Evolutionary conservation across 2,797 vertebrate genomes (phyloP).

Genomic region (Ptychobarbus kaznakovi): DNA sequence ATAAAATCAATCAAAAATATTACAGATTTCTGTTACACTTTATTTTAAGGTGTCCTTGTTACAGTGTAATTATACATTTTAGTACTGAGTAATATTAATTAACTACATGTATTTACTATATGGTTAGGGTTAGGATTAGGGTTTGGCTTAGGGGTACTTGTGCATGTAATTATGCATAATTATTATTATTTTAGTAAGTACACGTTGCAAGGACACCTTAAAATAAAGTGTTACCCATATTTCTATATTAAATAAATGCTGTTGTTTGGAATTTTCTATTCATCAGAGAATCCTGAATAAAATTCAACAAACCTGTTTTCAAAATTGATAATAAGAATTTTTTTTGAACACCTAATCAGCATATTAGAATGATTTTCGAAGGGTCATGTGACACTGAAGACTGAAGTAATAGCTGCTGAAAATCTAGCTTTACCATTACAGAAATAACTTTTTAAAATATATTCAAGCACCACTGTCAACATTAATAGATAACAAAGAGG

Average conservation of each 20-base stretch:
- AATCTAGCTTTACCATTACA: neutral
- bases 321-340: too few relatives aligned
- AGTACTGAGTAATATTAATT: neutral
- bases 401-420: neutral
- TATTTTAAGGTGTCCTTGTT: neutral
- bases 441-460: neutral
- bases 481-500: slow-evolving; percentile 8
- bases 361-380: neutral
- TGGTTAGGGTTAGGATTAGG: neutral
- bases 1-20: neutral
- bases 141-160: neutral
- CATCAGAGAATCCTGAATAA: neutral
- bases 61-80: neutral
- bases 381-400: neutral
- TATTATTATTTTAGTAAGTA: neutral
- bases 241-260: neutral
- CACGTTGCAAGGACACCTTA: neutral
- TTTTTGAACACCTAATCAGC: neutral
- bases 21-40: neutral
- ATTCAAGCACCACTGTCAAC: neutral
- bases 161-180: neutral
- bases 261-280: neutral
- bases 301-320: too few relatives aligned
- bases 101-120: neutral
- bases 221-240: too few relatives aligned